Base-by-base conservation (phyloP, 1,140 invertebrate species). In the Paraescarpia echinospica region DNA sequence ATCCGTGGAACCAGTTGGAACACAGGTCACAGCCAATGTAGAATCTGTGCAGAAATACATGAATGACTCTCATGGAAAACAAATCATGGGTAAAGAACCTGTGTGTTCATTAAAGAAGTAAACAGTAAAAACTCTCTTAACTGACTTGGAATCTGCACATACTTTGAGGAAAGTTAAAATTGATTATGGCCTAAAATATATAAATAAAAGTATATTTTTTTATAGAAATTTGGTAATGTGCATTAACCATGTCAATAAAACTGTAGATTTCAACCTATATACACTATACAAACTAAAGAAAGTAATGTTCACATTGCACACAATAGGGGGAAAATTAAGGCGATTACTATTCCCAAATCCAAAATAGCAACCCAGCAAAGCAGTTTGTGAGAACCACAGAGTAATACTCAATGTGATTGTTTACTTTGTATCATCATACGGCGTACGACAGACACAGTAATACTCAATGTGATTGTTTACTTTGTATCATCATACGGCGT, bases 11-110 rank as follows among this genome's bases (percentile, higher is more conserved):
- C 99, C 99, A 99, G 96, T 99, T 98, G 96, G 99, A 98, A 96
- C 99, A 99, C 92, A 98, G 97, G 96, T 99, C 99, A 96, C 99
- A 99, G 95, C 98, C 99, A 95, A 99, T 99, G 96, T 99, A 99
- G 96, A 99, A 99, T 95, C 98, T 99, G 95, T 4, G 93, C 34
- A 90, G 35, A 9, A 90, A 90, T 34, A n/a, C n/a, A 22, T 2
- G 27, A 6, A 41, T 12, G 41, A 41, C 12, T 77, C 98, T 99
- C 95, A 99, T 99, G 96, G 99, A 99, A 96, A 99, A 99, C 12
- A 90, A 90, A 31, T 90, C 35, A 18, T 18, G 35, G 27, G 22
- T 51, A 18, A 33, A 90, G 34, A 90, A 90, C 1, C 8, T 27
- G 27, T 12, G 34, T 33, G 27, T 9, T 9, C n/a, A n/a, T n/a